Conservation (phyloP, 2,888 invertebrate species). For the Cosmia trapezina region DNA sequence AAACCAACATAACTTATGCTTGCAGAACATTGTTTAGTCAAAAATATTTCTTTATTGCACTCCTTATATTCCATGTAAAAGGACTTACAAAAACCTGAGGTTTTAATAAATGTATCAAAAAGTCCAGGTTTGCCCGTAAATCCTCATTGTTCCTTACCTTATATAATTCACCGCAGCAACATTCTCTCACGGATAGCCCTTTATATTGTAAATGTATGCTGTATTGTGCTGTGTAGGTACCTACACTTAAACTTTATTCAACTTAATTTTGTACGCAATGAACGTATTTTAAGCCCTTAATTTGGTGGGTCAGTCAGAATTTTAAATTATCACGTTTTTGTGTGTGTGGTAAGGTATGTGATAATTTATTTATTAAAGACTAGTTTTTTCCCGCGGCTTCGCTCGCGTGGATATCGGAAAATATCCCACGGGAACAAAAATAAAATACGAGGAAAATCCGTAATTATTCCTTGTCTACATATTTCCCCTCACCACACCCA, state of each 20-base stretch:
- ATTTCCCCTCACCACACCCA: too few relatives aligned
- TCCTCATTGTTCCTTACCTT: constrained; percentile 65
- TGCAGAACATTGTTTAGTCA: background rate
- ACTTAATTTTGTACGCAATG: constrained; percentile 64
- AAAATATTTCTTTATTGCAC: constrained; percentile 11
- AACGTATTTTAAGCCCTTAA: constrained; percentile 50
- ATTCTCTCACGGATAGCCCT: constrained; percentile 74
- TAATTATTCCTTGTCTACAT: too few relatives aligned
- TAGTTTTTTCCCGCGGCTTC: too few relatives aligned
- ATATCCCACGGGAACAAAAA: too few relatives aligned
- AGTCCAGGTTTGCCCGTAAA: constrained; percentile 60
- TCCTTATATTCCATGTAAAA: background rate
- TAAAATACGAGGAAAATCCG: too few relatives aligned
- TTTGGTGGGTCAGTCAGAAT: constrained; percentile 40
- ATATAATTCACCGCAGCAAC: constrained; percentile 76
- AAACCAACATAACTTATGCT: background rate
- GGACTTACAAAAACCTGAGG: background rate
- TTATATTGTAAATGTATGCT: constrained; percentile 69
- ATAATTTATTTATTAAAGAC: too few relatives aligned
- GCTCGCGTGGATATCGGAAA: too few relatives aligned
- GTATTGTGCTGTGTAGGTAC: constrained; percentile 54
- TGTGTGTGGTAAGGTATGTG: background rate
- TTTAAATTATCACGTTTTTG: constrained; percentile 23
- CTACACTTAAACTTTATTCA: constrained; percentile 63
- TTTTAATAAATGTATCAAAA: constrained; percentile 60